Base-by-base conservation (phyloP, 1,140 invertebrate species). In the Galleria mellonella region DNA sequence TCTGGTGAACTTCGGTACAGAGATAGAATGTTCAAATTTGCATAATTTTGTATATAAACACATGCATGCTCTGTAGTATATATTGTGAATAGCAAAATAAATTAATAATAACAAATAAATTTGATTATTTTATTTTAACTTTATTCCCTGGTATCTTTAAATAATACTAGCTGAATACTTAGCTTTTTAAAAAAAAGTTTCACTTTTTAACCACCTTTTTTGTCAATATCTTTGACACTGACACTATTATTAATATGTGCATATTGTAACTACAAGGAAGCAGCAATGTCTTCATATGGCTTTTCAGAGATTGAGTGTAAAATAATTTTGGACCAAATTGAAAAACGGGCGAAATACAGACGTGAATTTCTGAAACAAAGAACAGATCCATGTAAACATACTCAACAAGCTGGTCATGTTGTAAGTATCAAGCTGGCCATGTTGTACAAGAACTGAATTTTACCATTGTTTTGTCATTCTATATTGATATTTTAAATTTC, bases 1-100 rank as follows among this genome's bases (percentile, higher is more conserved):
- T 90, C 75, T 28, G 94, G 94, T 4, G 88, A 93, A 84, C 82
- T 94, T 0, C 87, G 89, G 15, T 94, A 94, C 83, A 90, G 86
- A 57, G 93, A 94, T 64, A 89, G 93, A 42, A 11, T 71, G 4
- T 83, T 81, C 58, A 84, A 84, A 38, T 52, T 79, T 14, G 30
- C 40, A 27, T 55, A 49, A 57, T 13, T 40, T 4, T 35, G 11
- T 43, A 31, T 5, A 23, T 27, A 14, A 9, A 29, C 3, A 3
- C 17, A 23, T 23, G 2, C 17, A 23, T 23, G 6, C 6, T 23
- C n/a, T 44, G 40, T 44, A 29, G 6, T 44, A 10, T 30, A 30
- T 44, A 32, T 27, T 37, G 35, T 37, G 17, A 23, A 23, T 44
- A 36, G 9, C 29, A 23, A 14, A 35, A 38, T 46, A 29, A 51